Conservation (phyloP, 2,888 invertebrate genomes). For the Synergus japonicus region DNA sequence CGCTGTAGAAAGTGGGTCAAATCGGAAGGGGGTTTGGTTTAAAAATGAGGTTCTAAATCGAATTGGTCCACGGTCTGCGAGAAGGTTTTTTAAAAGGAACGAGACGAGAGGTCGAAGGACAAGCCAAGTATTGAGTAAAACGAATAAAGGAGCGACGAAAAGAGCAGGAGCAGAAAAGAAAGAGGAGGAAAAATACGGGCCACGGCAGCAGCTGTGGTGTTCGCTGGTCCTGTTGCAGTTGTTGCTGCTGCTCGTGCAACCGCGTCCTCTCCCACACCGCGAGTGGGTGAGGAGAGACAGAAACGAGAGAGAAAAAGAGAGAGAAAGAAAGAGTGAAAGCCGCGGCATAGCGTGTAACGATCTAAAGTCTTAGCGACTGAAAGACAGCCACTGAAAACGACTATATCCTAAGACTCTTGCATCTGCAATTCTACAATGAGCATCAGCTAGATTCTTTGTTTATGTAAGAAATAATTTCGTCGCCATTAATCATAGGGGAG, state of each 20-base stretch:
- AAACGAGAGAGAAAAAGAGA: not conserved
- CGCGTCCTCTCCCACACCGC: constrained; percentile 27
- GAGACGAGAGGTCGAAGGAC: constrained; percentile 1
- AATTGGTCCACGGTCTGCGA: not conserved
- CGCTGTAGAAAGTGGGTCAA: not conserved
- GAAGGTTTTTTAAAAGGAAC: not conserved
- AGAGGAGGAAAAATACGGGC: not conserved
- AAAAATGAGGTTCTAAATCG: not conserved
- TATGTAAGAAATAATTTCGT: too few species aligned
- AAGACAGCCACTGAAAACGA: too few species aligned
- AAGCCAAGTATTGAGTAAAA: constrained; percentile 45
- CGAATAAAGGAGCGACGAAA: constrained; percentile 31
- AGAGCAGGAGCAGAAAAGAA: constrained; percentile 36
- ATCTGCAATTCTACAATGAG: too few species aligned
- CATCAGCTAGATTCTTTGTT: too few species aligned
- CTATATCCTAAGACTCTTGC: too few species aligned
- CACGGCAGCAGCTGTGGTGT: constrained; percentile 10
- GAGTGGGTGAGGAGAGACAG: constrained; percentile 47
- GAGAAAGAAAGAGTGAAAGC: too few species aligned
- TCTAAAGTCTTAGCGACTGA: too few species aligned
- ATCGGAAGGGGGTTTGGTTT: not conserved
- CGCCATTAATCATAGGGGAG: too few species aligned
- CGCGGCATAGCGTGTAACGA: too few species aligned
- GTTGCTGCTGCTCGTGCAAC: constrained; percentile 30
- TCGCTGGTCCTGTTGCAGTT: not conserved